Conservation (phyloP, 2,888 invertebrate species). For the Leptarthrus brevirostris region DNA sequence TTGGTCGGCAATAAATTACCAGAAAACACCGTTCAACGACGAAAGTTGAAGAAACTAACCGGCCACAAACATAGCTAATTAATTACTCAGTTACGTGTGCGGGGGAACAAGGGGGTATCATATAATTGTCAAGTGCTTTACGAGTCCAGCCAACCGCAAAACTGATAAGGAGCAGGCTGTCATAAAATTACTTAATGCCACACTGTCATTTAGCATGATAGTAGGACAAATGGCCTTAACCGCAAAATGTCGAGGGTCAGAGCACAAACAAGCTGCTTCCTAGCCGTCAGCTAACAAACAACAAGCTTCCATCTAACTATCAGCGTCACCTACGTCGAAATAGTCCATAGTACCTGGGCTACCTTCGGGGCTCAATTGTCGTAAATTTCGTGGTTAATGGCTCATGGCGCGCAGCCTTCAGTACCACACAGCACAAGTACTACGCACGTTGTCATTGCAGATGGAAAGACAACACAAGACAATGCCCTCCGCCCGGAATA, state of each 20-base stretch:
- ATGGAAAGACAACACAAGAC: conserved; percentile 15
- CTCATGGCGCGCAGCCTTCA: conserved; percentile 50
- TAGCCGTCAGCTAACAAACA: conserved; percentile 13
- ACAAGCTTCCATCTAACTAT: conserved; percentile 8
- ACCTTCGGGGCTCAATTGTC: conserved; percentile 44
- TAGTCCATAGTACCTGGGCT: conserved; percentile 23
- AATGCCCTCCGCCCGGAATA: conserved; percentile 20
- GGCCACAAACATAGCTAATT: conserved; percentile 46
- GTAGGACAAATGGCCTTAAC: conserved; percentile 47
- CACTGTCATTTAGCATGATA: conserved; percentile 47
- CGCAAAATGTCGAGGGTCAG: conserved; percentile 47
- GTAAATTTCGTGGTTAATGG: conserved; percentile 55
- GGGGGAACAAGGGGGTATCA: background rate
- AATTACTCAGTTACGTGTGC: conserved; percentile 15
- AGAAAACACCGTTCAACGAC: conserved; percentile 35
- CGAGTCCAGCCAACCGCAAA: conserved; percentile 63
- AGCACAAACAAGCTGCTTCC: conserved; percentile 48
- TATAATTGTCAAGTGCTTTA: conserved; percentile 61
- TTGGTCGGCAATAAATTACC: conserved; percentile 43
- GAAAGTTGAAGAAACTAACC: conserved; percentile 40
- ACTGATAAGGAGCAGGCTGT: conserved; percentile 49
- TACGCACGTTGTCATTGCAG: conserved; percentile 42
- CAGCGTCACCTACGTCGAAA: conserved; percentile 18
- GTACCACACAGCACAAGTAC: conserved; percentile 24
- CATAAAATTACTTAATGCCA: conserved; percentile 48